Evolutionary conservation across 2,113 vertebrate species (phyloP).

Genomic region (Myanophis thanlyinensis): DNA sequence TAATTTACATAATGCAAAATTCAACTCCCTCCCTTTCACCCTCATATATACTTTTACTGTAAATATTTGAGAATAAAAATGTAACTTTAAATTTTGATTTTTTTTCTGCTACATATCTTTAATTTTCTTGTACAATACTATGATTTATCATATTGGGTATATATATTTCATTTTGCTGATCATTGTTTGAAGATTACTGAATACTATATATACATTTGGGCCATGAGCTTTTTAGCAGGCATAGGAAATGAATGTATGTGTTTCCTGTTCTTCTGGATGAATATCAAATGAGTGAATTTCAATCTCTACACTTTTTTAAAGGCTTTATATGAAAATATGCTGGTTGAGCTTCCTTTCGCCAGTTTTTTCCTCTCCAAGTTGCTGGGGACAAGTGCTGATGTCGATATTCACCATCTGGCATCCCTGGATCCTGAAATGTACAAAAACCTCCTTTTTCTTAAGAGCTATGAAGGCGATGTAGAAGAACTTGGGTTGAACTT

Average conservation of each 20-base stretch:
- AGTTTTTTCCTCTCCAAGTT: slow-evolving; percentile 99
- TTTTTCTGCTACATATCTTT: neutral
- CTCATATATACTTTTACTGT: neutral
- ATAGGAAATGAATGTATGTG: neutral
- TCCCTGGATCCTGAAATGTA: slow-evolving; percentile 98
- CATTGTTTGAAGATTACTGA: neutral
- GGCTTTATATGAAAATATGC: slow-evolving; percentile 98
- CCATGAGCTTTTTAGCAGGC: neutral
- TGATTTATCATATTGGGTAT: neutral
- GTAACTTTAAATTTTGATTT: neutral
- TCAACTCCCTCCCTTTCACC: neutral
- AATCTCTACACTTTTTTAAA: slow-evolving; percentile 51
- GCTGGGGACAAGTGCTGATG: slow-evolving; percentile 93
- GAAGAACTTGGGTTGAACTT: slow-evolving; percentile 98
- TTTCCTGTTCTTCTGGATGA: neutral
- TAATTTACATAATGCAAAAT: neutral
- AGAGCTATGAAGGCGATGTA: slow-evolving; percentile 95
- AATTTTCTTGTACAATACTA: neutral
- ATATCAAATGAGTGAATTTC: slow-evolving; percentile 3
- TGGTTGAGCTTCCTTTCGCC: slow-evolving; percentile 96
- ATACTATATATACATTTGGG: neutral
- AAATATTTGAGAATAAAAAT: neutral
- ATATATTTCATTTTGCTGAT: neutral
- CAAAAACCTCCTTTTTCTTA: slow-evolving; percentile 94
- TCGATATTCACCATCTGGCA: slow-evolving; percentile 97